Evolutionary conservation across 2,113 vertebrate genomes (phyloP).

Genomic region (Anseranas semipalmata): DNA sequence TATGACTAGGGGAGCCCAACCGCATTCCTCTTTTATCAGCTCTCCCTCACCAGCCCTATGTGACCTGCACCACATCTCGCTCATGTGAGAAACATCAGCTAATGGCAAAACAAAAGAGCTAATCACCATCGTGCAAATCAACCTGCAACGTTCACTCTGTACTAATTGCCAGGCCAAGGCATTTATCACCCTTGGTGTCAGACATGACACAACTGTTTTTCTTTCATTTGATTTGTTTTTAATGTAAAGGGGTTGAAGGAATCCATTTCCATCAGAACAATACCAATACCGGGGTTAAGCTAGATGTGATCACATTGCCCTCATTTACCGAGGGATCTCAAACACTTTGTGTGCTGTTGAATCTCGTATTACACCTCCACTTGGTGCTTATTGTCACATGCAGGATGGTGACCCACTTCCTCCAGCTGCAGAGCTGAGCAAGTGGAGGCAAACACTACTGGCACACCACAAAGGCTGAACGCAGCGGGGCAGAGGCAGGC

Average conservation of each 20-base stretch:
- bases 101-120: not conserved
- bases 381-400: accelerated
- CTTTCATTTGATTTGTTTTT: not conserved
- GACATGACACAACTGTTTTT: not conserved
- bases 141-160: not conserved
- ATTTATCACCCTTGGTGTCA: not conserved
- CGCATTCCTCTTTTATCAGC: not conserved
- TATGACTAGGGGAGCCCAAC: not conserved
- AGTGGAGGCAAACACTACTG: no score
- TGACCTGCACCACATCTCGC: not conserved
- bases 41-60: not conserved
- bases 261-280: not conserved
- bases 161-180: not conserved
- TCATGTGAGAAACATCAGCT: not conserved
- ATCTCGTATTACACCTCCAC: accelerated
- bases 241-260: not conserved
- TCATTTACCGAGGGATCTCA: not conserved
- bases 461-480: no score
- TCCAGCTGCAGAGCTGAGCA: accelerated
- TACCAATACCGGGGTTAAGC: not conserved
- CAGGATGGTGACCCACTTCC: not conserved
- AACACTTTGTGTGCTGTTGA: accelerated
- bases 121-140: not conserved
- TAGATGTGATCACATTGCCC: not conserved
- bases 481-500: no score